Evolutionary conservation across 2,113 vertebrate species (phyloP), one percentile per base, ranked within the genome.

Genomic region (Solea senegalensis): DNA sequence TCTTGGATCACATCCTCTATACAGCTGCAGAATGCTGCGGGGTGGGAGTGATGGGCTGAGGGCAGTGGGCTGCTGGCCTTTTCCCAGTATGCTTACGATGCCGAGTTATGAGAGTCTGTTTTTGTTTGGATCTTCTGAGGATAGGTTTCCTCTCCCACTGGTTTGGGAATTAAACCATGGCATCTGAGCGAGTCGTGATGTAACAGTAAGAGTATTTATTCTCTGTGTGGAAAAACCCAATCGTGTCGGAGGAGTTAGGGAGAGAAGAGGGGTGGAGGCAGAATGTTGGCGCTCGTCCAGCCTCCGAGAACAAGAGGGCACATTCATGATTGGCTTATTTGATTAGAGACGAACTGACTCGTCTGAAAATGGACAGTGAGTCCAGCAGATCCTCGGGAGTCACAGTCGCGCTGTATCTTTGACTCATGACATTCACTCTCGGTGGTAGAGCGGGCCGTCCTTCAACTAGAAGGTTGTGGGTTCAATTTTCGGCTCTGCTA

Each of bases 41-140:
- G 48, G 54, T 13, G n/a, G 45, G 13, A 46, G 61, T 27, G 41
- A 11, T 26, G 63, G 51, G 59, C 21, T 14, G 12, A 45, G 62
- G 54, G 8, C 43, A 41, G 56, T 27, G 63, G 45, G 44, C 72
- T 61, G 72, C 48, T 14, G 44, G 56, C 73, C 59, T 81, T 74
- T 90, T 90, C 89, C 90, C 90, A 91, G 82, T 82, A 89, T 86
- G 75, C 85, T 69, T 49, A 64, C 80, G 55, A 71, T 84, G 65
- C 28, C 13, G 74, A 66, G 75, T 80, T 89, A 79, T 88, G 88
- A 0, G 49, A 70, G 80, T 74, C 85, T 81, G 80, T 85, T 88
- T 92, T 91, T 92, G 80, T 81, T 75, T 77, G 67, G 52, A 39
- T 51, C 77, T 83, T 82, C 40, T 78, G 58, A 87, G 84, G 85